These are phyloP conservation scores for Mythimna impura DNA, from an alignment of 2,888 invertebrate genomes.

Conservation along the genomic window DNA sequence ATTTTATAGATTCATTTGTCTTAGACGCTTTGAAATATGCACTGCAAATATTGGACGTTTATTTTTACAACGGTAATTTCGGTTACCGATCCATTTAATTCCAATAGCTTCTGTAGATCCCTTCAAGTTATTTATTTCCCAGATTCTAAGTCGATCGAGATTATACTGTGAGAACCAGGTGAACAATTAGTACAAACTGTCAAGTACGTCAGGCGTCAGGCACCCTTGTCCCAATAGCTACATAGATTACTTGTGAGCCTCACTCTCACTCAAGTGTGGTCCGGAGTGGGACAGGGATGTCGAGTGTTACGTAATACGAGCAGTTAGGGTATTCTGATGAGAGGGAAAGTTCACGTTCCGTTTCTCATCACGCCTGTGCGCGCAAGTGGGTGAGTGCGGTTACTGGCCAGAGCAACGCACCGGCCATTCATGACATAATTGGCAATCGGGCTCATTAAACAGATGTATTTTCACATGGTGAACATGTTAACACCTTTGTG, in stretches of 20 bases:
- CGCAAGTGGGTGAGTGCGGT: constrained; percentile 89
- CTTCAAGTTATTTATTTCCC: constrained; percentile 6
- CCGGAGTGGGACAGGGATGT: constrained; percentile 73
- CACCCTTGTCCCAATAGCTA: constrained; percentile 51
- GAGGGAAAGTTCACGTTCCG: constrained; percentile 89
- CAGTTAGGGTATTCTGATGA: constrained; percentile 84
- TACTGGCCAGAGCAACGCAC: constrained; percentile 86
- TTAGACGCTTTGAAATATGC: constrained; percentile 84
- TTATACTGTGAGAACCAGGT: constrained; percentile 54
- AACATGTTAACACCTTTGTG: constrained; percentile 75
- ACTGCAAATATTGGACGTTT: constrained; percentile 68
- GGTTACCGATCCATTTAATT: constrained; percentile 44
- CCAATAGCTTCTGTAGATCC: neutral
- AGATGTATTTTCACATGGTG: constrained; percentile 79
- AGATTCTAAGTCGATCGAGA: constrained; percentile 18
- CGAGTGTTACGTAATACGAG: constrained; percentile 75
- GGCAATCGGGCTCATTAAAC: constrained; percentile 86
- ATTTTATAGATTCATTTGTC: constrained; percentile 90
- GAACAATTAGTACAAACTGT: constrained; percentile 55
- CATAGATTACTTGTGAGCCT: constrained; percentile 58
- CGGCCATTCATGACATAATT: constrained; percentile 88
- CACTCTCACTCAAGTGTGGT: constrained; percentile 63
- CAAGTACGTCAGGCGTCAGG: constrained; percentile 47
- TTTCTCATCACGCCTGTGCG: constrained; percentile 86
- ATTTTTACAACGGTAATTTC: constrained; percentile 61